Percentiles rank a stretch among this genome's conserved stretches.
Evolutionary conservation across 2,113 vertebrate genomes (phyloP).

Genomic region (Agapornis roseicollis): DNA sequence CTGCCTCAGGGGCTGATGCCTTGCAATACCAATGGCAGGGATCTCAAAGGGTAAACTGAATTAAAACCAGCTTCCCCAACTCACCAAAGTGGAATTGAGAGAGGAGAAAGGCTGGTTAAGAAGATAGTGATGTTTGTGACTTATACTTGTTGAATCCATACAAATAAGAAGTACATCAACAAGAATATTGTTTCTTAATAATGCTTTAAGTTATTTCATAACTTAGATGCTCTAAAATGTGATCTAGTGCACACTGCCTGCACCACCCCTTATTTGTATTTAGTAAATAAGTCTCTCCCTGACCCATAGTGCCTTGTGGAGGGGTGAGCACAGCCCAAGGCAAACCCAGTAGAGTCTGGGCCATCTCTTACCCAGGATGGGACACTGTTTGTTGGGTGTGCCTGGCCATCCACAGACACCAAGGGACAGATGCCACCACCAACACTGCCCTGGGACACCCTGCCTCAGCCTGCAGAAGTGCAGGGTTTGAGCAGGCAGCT

Average conservation of each 20-base stretch:
- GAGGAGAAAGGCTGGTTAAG: neutral
- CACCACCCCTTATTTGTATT: neutral
- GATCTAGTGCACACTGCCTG: neutral
- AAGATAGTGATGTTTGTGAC: neutral
- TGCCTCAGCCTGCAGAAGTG: neutral
- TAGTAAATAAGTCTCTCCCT: neutral
- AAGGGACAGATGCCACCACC: neutral
- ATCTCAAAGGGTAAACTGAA: neutral
- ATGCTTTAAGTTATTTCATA: neutral
- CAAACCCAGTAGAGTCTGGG: neutral
- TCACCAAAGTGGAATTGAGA: neutral
- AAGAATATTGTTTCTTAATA: neutral
- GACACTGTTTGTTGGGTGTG: rapidly evolving
- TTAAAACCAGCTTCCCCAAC: neutral
- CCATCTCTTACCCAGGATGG: rapidly evolving
- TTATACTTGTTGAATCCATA: neutral
- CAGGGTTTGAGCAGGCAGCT: too few relatives aligned
- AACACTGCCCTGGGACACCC: rapidly evolving
- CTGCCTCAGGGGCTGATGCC: neutral
- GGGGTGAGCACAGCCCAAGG: neutral
- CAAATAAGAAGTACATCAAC: neutral
- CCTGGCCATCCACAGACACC: neutral
- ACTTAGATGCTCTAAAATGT: neutral
- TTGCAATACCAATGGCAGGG: neutral
- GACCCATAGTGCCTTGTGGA: rapidly evolving